Evolutionary conservation across 2,888 invertebrate genomes (phyloP), one percentile per base, ranked within the genome.

Genomic region (Disparrhopalites patrizii): DNA sequence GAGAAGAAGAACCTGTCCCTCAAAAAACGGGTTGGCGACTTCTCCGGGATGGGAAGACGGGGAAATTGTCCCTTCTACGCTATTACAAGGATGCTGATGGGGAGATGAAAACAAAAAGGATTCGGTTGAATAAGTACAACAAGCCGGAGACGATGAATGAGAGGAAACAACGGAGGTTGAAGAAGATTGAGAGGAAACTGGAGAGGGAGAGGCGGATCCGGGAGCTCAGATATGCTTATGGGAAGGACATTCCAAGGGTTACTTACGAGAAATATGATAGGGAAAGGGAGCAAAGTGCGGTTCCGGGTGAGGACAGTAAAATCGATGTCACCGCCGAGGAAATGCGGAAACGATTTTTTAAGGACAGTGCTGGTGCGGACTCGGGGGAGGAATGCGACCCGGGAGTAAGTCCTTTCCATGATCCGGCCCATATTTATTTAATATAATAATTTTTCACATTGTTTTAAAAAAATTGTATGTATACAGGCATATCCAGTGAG

Each of bases 121-220:
- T 66, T 20, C 60, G 61, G 4, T n/a, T 66, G 10, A 66, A 66
- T 25, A 51, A 51, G 15, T 33, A 61, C 3, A 51, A 36, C n/a
- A 50, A 43, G 20, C 66, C 66, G 2, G 66, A 66, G 27, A 54
- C 61, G 13, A 10, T 43, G 28, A 23, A 43, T 23, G 61, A 66
- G 31, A 27, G 33, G 25, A 57, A 43, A 18, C 38, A 40, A 5
- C 38, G 66, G 10, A 25, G 40, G 4, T 7, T 58, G 1, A 65
- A 65, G 18, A 65, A 38, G 28, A 27, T 51, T n/a, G 28, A 65
- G 18, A 13, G 38, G 18, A 23, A 25, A 25, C 13, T 52, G n/a
- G 47, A 51, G 30, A 1, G 64, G 27, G 64, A 64, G 20, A 47
- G 50, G 18, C 28, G 64, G 15, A 64, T 64, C 15, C 23, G 31